Base-by-base conservation (phyloP, 2,113 vertebrate genomes). In the Aramus guarauna region DNA sequence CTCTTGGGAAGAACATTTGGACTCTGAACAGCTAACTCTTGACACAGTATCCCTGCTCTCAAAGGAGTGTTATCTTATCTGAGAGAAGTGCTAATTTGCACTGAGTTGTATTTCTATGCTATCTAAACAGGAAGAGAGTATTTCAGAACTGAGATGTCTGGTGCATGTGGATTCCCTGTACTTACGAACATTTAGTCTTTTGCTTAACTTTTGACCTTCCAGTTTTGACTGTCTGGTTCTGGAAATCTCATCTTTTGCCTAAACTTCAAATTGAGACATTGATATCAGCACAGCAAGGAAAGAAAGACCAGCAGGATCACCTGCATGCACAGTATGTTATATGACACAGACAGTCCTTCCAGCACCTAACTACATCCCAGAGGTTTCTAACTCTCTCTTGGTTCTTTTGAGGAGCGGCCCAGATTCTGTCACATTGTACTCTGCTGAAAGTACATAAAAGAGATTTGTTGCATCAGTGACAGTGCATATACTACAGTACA, bases 41-140 rank as follows among this genome's bases (percentile, higher is more conserved):
- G 47, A 63, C 47, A 86, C 16, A 41, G 22, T 67, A 63, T 95
- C 45, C 37, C 5, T 88, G 37, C 37, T 83, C 36, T 73, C 62
- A 64, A 48, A 93, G 41, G 43, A 90, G 11, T 41, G 30, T 85
- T 96, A 95, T 95, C 93, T 96, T 94, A 92, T 91, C 96, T 76
- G 72, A 63, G 23, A 76, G 41, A 89, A 90, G 41, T 86, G 60
- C 26, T 93, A 94, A 94, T 97, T 95, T 92, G 82, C 71, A 86
- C 62, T 67, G 30, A 75, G 50, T n/a, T 82, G 16, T 78, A 85
- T 88, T 94, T 90, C 69, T 75, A 26, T 94, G 81, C 69, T 91
- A 53, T 92, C 66, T 88, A 92, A 97, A 95, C 53, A 95, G 93
- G 82, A 96, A 95, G 64, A 82, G 22, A 26, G 26, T 67, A 63